Percentiles rank a stretch among this genome's conserved stretches.
Evolutionary conservation across 2,113 vertebrate species (phyloP).

Genomic region (Oostethus manadensis): DNA sequence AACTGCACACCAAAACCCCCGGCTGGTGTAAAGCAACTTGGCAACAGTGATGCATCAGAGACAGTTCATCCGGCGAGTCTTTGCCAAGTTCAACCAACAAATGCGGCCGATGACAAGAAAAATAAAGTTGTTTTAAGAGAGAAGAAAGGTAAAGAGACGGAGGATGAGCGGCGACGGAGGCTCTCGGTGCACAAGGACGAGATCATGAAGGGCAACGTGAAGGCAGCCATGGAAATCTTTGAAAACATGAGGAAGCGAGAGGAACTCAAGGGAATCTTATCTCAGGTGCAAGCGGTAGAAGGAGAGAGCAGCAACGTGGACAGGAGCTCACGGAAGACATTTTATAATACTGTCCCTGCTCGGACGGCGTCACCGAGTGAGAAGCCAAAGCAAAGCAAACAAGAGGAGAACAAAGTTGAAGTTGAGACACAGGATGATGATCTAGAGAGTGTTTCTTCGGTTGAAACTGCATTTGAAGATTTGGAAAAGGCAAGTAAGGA

Average conservation of each 20-base stretch:
- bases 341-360: slow-evolving; percentile 80
- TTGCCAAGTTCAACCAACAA: slow-evolving; percentile 5
- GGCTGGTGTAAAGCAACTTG: slow-evolving; percentile 2
- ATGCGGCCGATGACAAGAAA: slow-evolving; percentile 12
- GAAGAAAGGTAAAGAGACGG: slow-evolving; percentile 80
- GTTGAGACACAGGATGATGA: slow-evolving; percentile 65
- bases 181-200: slow-evolving; percentile 87
- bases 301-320: slow-evolving; percentile 74
- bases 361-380: slow-evolving; percentile 64
- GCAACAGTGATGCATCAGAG: background rate
- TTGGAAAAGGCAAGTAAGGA: slow-evolving; percentile 86
- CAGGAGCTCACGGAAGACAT: slow-evolving; percentile 69
- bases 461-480: slow-evolving; percentile 85
- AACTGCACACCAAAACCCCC: slow-evolving; percentile 13
- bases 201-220: slow-evolving; percentile 83
- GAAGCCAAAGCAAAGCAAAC: slow-evolving; percentile 39
- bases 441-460: slow-evolving; percentile 72
- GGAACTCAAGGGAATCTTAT: slow-evolving; percentile 83
- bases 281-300: slow-evolving; percentile 81
- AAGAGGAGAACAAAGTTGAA: slow-evolving; percentile 49
- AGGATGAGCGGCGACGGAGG: slow-evolving; percentile 79
- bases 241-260: slow-evolving; percentile 82
- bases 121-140: slow-evolving; percentile 76
- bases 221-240: slow-evolving; percentile 79
- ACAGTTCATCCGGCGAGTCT: background rate